phyloP scores from a whole-genome alignment of 1,140 invertebrate genomes.

The Drosophila serrata region DNA sequence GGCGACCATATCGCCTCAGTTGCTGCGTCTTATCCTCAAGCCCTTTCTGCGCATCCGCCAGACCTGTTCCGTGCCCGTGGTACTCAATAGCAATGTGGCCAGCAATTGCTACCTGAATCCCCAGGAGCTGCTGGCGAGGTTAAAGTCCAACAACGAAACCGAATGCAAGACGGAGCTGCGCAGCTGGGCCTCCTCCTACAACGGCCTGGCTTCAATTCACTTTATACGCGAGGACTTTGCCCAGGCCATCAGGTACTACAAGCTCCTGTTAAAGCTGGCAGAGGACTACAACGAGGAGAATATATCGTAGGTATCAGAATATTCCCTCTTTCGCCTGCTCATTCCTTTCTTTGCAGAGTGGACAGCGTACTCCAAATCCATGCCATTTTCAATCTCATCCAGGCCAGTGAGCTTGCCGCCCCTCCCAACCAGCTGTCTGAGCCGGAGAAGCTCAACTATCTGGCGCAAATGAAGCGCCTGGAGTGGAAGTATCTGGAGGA shows the following conservation, averaged over 20 bases:
- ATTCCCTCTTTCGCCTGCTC: neutral
- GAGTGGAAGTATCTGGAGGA: constrained; percentile 87
- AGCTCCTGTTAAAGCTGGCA: constrained; percentile 86
- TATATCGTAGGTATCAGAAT: constrained; percentile 55
- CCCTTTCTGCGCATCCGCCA: constrained; percentile 90
- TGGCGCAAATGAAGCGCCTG: constrained; percentile 80
- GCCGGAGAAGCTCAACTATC: constrained; percentile 22
- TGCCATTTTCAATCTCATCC: constrained; percentile 88
- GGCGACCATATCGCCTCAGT: constrained; percentile 55
- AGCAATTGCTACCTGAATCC: constrained; percentile 83
- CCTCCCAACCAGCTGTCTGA: constrained; percentile 2
- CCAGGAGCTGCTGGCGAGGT: constrained; percentile 89
- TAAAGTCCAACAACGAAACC: constrained; percentile 88
- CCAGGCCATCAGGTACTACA: constrained; percentile 88
- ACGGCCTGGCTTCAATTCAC: constrained; percentile 88
- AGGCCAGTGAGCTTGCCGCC: constrained; percentile 43
- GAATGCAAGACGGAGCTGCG: constrained; percentile 90
- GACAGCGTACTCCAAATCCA: constrained; percentile 88
- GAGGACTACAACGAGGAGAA: constrained; percentile 61
- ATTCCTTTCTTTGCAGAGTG: constrained; percentile 63
- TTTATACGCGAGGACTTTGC: constrained; percentile 87
- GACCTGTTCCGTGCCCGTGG: constrained; percentile 91
- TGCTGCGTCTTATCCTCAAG: constrained; percentile 85
- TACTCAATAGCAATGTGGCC: constrained; percentile 48
- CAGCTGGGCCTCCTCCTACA: constrained; percentile 88